These are phyloP conservation scores for Lanius ludovicianus DNA, from an alignment of 2,113 vertebrate genomes.

Conservation along the genomic window DNA sequence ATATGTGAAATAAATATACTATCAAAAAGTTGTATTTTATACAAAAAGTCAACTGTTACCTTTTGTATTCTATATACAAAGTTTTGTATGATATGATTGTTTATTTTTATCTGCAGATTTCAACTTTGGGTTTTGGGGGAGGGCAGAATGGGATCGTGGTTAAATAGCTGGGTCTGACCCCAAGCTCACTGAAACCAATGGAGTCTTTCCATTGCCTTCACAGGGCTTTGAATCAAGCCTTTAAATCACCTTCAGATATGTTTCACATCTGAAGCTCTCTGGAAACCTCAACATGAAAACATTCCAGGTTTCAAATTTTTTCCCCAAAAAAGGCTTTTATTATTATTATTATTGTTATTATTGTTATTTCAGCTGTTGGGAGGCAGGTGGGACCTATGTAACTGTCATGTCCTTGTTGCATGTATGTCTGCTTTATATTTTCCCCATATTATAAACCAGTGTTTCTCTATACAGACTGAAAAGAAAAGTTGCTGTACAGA, in stretches of 20 bases:
- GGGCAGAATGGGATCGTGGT: conserved; percentile 49
- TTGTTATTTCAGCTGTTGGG: conserved; percentile 55
- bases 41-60: conserved; percentile 81
- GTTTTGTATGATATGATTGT: conserved; percentile 79
- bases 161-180: conserved; percentile 61
- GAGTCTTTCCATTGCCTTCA: conserved; percentile 59
- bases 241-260: conserved; percentile 55
- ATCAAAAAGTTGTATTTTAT: conserved; percentile 84
- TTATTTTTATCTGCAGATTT: conserved; percentile 80
- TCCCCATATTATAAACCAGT: conserved; percentile 73
- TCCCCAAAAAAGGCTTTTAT: conserved; percentile 40
- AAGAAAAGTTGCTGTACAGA: conserved; percentile 69
- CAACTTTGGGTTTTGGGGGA: conserved; percentile 56
- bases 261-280: conserved; percentile 61
- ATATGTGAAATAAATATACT: conserved; percentile 84
- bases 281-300: conserved; percentile 75
- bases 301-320: conserved; percentile 74
- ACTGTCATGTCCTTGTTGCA: conserved; percentile 69
- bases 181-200: conserved; percentile 48
- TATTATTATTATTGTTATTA: conserved; percentile 32
- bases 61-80: conserved; percentile 84
- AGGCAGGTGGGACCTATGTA: conserved; percentile 60
- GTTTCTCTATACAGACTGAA: conserved; percentile 70
- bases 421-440: conserved; percentile 72
- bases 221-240: conserved; percentile 58